Evolutionary conservation across 2,797 vertebrate species (phyloP), one percentile per base, ranked within the genome.

Genomic region (Gastrophryne carolinensis): DNA sequence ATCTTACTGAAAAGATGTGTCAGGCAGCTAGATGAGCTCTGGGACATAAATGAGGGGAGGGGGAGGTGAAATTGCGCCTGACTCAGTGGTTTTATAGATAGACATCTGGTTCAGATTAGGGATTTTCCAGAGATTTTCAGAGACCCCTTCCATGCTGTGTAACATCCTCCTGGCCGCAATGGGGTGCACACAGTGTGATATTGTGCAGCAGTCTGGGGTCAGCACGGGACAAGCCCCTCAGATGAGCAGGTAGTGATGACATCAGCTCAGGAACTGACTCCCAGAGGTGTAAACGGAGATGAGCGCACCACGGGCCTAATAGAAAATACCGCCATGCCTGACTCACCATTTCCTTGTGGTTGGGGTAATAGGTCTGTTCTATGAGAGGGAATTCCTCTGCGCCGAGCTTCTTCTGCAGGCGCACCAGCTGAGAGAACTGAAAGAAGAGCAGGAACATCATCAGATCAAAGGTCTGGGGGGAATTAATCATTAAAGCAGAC

Each of bases 281-380:
- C 39, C 7, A 1, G 5, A 54, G 32, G 66, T 35, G 32, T 8
- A 29, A 47, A 2, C 41, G n/a, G 3, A 29, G 17, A 5, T 23
- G 44, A 35, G 12, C 19, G 47, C 17, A 35, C 17, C 19, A 34
- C 17, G 47, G 71, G 60, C 24, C 56, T 53, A 41, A 37, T 2
- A 34, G 4, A n/a, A 23, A 52, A 32, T 23, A 24, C 1, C 35
- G 6, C 21, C 19, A 13, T 53, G 23, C 19, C 1, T 75, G 27
- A 88, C 94, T 94, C 86, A 96, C 95, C 95, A 96, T 96, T 83
- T 96, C 94, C 83, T 92, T 95, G 86, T 96, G 92, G 84, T 96
- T 96, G 79, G 95, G 94, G 81, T 96, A 96, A 87, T 92, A 96
- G 83, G 95, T 92, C 90, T 96, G 95, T 75, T 96, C 93, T n/a